These are phyloP conservation scores for Hyla sarda DNA, from an alignment of 2,113 vertebrate species.

Conservation along the genomic window DNA sequence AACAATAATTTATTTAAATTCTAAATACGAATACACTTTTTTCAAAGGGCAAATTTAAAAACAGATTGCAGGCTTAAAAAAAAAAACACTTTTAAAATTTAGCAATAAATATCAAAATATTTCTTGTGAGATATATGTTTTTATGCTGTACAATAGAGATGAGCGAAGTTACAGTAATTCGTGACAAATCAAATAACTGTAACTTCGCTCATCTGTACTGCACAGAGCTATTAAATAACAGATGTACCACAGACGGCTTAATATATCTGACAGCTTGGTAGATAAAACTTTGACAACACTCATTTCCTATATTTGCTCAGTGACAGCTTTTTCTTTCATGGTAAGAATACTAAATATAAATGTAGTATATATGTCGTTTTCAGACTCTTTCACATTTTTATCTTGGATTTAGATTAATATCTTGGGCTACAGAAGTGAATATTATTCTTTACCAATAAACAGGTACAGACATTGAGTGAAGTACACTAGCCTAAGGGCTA, in stretches of 20 bases:
- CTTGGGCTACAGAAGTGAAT: neutral
- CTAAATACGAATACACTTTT: neutral
- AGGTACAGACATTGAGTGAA: neutral
- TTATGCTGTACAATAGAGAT: neutral
- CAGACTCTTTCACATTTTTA: neutral
- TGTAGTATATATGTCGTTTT: neutral
- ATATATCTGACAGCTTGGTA: neutral
- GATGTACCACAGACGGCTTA: slow-evolving; percentile 16
- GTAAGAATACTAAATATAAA: neutral
- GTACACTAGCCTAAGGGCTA: too few relatives aligned
- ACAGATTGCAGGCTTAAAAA: neutral
- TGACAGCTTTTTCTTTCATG: neutral
- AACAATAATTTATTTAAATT: too few relatives aligned
- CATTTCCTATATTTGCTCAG: neutral
- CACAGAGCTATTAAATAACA: neutral
- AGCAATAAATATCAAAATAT: slow-evolving; percentile 6
- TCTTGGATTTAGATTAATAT: neutral
- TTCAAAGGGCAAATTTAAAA: neutral
- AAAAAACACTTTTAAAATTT: neutral
- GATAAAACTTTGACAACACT: neutral
- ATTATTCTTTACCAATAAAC: neutral
- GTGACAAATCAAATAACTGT: too few relatives aligned
- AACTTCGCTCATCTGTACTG: too few relatives aligned
- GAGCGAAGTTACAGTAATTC: too few relatives aligned
- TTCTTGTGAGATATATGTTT: neutral